phyloP scores from a whole-genome alignment of 1,140 invertebrate genomes.

The Rhynchophorus ferrugineus region DNA sequence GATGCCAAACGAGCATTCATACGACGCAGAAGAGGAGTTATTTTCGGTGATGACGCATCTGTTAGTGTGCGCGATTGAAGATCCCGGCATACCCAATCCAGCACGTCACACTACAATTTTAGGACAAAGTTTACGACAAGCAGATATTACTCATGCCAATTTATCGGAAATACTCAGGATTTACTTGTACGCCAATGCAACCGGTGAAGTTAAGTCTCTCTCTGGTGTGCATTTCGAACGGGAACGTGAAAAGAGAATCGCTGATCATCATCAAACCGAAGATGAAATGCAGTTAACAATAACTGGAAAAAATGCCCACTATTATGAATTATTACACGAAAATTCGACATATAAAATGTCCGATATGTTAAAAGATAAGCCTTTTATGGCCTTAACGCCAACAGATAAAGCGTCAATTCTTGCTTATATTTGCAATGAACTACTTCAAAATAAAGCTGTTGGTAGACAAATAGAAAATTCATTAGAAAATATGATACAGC shows the following conservation, averaged over 20 bases:
- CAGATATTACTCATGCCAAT: constrained; percentile 84
- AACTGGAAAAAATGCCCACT: constrained; percentile 64
- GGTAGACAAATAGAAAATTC: constrained; percentile 71
- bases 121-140: constrained; percentile 83
- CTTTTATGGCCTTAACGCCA: constrained; percentile 78
- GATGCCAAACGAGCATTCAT: constrained; percentile 61
- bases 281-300: constrained; percentile 51
- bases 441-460: constrained; percentile 85
- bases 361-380: constrained; percentile 59
- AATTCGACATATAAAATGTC: constrained; percentile 70
- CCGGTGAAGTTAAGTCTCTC: constrained; percentile 73
- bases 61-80: constrained; percentile 85
- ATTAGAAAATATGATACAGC: constrained; percentile 65
- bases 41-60: constrained; percentile 83
- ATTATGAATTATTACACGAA: constrained; percentile 66
- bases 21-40: constrained; percentile 78
- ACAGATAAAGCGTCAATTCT: constrained; percentile 81
- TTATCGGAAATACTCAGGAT: constrained; percentile 88
- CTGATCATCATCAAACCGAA: constrained; percentile 70
- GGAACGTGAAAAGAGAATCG: constrained; percentile 65
- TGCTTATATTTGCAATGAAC: constrained; percentile 87
- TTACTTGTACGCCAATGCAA: constrained; percentile 79
- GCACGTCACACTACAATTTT: constrained; percentile 78
- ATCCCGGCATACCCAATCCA: constrained; percentile 87
- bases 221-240: constrained; percentile 69